Evolutionary conservation across 2,888 invertebrate species (phyloP).

Genomic region (Aporophyla nigra): DNA sequence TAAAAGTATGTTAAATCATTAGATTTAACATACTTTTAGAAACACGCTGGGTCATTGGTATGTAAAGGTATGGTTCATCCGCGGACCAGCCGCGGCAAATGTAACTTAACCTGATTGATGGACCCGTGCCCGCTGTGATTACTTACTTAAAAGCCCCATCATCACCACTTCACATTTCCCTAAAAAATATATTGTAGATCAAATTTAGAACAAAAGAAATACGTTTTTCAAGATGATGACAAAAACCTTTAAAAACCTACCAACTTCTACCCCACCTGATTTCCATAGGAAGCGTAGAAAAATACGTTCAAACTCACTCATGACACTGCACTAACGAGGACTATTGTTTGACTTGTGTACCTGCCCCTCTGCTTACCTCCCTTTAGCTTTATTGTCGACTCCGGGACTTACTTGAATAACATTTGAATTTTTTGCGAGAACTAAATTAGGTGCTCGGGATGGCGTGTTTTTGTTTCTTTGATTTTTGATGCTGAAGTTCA

Average conservation of each 20-base stretch:
- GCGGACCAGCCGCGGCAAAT: too few species aligned
- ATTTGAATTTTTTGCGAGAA: conserved; percentile 45
- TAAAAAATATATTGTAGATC: too few species aligned
- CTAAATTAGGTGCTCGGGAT: conserved; percentile 21
- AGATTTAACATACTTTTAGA: too few species aligned
- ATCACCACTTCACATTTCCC: too few species aligned
- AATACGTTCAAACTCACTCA: conserved; percentile 57
- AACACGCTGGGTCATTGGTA: too few species aligned
- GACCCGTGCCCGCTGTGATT: too few species aligned
- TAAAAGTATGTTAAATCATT: too few species aligned
- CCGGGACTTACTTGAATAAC: conserved; percentile 43
- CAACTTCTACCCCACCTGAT: conserved; percentile 29
- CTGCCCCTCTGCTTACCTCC: conserved; percentile 45
- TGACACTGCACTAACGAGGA: conserved; percentile 55
- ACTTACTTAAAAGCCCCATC: too few species aligned
- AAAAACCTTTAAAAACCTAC: conserved; percentile 2
- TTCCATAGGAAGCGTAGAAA: conserved; percentile 59
- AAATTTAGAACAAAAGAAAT: too few species aligned
- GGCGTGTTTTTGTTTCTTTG: conserved; percentile 14
- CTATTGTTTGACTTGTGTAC: conserved; percentile 59
- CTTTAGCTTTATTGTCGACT: conserved; percentile 37
- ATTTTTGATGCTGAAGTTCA: neutral
- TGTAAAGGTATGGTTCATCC: too few species aligned
- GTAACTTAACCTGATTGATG: too few species aligned
- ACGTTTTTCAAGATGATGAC: too few species aligned